These are phyloP conservation scores for Epizoanthus illoricatus DNA, from an alignment of 92 coral and sea anemone species.

Conservation along the genomic window DNA sequence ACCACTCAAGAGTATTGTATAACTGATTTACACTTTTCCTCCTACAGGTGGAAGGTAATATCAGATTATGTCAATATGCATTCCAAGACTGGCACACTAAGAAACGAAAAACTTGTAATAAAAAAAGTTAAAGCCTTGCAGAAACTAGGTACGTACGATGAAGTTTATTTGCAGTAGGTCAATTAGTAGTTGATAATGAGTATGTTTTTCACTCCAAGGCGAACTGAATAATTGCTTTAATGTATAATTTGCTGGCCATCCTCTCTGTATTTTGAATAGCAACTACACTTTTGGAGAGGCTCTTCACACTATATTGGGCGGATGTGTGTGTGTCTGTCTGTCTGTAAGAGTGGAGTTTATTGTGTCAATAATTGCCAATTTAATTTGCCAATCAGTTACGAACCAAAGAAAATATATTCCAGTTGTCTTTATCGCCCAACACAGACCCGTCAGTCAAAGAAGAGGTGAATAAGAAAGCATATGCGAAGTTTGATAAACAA, in stretches of 20 bases:
- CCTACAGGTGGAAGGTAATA: conserved; percentile 87
- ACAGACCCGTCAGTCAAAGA: conserved; percentile 77
- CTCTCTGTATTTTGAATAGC: no score
- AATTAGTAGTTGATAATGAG: no score
- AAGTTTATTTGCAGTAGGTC: background rate
- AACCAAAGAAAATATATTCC: background rate
- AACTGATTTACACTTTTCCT: background rate
- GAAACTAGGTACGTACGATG: conserved; percentile 69
- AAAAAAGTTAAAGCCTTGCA: conserved; percentile 88
- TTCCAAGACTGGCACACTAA: conserved; percentile 72
- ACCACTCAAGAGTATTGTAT: no score
- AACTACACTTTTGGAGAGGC: no score
- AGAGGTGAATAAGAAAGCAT: conserved; percentile 88
- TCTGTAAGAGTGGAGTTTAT: no score
- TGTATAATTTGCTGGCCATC: no score
- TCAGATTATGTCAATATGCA: conserved; percentile 95
- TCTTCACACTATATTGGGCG: no score
- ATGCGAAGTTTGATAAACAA: conserved; percentile 80
- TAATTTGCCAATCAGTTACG: background rate
- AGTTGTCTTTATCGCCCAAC: background rate
- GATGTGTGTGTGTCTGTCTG: no score
- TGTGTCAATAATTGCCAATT: background rate
- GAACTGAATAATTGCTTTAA: no score
- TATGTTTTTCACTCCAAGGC: no score
- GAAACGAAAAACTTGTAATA: conserved; percentile 92